Percentiles rank a stretch among this genome's conserved stretches.
Evolutionary conservation across 2,113 vertebrate genomes (phyloP).

Genomic region (Hippopotamus amphibius): DNA sequence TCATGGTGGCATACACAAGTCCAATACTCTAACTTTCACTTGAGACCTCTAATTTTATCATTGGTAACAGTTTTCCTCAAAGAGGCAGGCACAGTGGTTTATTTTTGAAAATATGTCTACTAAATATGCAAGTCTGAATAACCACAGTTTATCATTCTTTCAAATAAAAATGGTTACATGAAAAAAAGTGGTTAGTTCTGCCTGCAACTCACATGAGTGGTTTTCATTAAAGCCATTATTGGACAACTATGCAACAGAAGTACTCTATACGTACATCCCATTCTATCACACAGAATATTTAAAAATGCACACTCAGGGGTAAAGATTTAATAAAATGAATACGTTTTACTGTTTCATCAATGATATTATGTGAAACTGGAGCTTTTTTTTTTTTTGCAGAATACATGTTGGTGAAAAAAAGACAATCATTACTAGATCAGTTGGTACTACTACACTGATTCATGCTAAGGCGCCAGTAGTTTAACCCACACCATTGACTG

Average conservation of each 20-base stretch:
- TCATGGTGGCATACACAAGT: not conserved
- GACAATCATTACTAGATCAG: not conserved
- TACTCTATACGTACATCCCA: not conserved
- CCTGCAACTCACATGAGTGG: not conserved
- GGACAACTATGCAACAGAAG: not conserved
- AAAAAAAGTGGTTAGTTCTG: not conserved
- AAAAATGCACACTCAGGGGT: not conserved
- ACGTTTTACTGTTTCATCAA: constrained; percentile 1
- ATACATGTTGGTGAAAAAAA: not conserved
- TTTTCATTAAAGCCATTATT: not conserved
- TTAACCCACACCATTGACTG: not conserved
- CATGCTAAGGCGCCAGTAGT: not conserved
- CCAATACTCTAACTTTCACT: constrained; percentile 25
- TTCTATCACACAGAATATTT: not conserved
- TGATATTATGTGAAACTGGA: not conserved
- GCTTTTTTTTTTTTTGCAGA: not conserved
- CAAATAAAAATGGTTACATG: not conserved
- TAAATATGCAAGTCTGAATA: constrained; percentile 31
- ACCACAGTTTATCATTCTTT: not conserved
- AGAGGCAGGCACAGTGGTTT: not conserved
- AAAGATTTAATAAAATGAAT: not conserved
- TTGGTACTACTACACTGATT: not conserved
- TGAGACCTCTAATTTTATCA: not conserved
- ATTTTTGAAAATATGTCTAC: not conserved
- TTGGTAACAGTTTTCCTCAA: not conserved